Evolutionary conservation across 1,140 invertebrate species (phyloP).

Genomic region (Idris sp.): DNA sequence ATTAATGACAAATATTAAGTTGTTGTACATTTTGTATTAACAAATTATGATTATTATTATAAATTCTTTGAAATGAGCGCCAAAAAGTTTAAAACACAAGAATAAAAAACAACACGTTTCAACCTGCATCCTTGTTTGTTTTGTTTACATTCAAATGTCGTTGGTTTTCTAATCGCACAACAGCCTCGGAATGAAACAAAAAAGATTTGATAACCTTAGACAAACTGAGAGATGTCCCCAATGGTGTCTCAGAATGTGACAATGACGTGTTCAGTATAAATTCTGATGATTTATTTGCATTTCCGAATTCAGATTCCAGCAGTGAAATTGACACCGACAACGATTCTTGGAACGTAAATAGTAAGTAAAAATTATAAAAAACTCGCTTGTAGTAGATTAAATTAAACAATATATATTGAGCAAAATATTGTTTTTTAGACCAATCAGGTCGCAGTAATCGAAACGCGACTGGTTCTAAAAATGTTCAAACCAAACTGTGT

Average conservation of each 20-base stretch:
- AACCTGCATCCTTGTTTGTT: background rate
- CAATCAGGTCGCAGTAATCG: constrained; percentile 4
- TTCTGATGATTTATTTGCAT: constrained; percentile 7
- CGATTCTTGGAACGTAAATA: constrained; percentile 6
- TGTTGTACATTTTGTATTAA: constrained; percentile 4
- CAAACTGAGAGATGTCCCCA: background rate
- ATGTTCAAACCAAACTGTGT: background rate
- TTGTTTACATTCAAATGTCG: constrained; percentile 6
- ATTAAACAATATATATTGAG: constrained; percentile 6
- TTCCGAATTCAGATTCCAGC: constrained; percentile 2
- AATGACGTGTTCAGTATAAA: background rate
- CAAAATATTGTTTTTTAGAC: constrained; percentile 3
- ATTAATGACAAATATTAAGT: constrained; percentile 4
- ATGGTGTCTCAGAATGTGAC: constrained; percentile 9
- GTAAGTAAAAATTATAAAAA: constrained; percentile 4
- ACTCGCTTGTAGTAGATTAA: background rate
- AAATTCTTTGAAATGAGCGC: constrained; percentile 1
- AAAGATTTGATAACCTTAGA: constrained; percentile 7
- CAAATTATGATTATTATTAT: constrained; percentile 8
- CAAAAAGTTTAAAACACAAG: background rate
- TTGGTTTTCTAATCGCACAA: constrained; percentile 5
- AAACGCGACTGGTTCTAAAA: constrained; percentile 1
- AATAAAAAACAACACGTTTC: constrained; percentile 5
- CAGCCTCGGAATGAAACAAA: constrained; percentile 1
- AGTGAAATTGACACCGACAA: constrained; percentile 2